These are phyloP conservation scores for Drosophila limbata DNA, from an alignment of 2,888 invertebrate species.

Conservation along the genomic window DNA sequence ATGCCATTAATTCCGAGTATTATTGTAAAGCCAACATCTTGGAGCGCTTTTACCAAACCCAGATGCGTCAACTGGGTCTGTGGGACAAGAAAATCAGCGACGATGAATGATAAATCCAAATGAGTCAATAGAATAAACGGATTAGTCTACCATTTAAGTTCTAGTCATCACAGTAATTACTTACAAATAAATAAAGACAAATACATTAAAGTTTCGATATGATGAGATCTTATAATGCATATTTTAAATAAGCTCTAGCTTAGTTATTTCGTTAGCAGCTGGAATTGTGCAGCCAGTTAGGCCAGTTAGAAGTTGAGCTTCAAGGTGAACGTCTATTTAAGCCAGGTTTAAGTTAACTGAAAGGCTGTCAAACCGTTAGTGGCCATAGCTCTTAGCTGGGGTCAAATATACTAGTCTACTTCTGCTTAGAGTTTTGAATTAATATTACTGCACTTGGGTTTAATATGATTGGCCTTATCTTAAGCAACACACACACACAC, in stretches of 20 bases:
- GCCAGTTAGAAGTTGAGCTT: conserved; percentile 15
- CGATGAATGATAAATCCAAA: not conserved
- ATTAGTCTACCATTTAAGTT: not conserved
- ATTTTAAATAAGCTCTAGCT: not conserved
- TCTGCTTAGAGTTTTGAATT: conserved; percentile 3
- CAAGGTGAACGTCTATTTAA: conserved; percentile 41
- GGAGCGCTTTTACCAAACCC: conserved; percentile 95
- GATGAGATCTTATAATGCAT: not conserved
- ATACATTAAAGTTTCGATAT: not conserved
- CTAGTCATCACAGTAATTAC: conserved; percentile 3
- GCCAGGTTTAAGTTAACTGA: conserved; percentile 7
- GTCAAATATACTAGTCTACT: conserved; percentile 10
- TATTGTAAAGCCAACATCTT: conserved; percentile 95
- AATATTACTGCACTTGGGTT: conserved; percentile 16
- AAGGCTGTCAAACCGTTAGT: not conserved
- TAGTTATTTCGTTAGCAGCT: not conserved
- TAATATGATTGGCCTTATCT: conserved; percentile 34
- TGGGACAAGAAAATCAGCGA: conserved; percentile 87
- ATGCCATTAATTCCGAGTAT: conserved; percentile 96
- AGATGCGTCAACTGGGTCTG: conserved; percentile 94
- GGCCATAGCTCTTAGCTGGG: conserved; percentile 12
- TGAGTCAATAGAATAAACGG: not conserved
- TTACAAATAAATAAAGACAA: not conserved
- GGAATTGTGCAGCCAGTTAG: conserved; percentile 40
- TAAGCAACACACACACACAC: conserved; percentile 5